Evolutionary conservation across 2,888 invertebrate species (phyloP).

Genomic region (Ophion ventricosus): DNA sequence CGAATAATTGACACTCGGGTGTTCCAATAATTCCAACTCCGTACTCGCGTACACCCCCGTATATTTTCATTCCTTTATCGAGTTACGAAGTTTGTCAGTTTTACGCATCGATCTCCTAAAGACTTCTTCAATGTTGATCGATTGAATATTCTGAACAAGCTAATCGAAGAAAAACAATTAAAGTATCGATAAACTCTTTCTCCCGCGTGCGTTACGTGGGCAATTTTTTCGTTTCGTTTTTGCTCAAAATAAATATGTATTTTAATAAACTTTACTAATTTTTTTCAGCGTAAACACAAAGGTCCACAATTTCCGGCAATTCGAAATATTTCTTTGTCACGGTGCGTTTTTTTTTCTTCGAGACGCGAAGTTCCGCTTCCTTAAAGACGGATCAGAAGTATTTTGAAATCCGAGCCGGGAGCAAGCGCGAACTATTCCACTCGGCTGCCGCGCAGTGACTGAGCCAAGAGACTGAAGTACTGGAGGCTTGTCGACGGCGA

Average conservation of each 20-base stretch:
- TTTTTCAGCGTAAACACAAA: not conserved
- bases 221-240: not conserved
- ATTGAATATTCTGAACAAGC: not conserved
- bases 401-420: conserved; percentile 29
- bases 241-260: not conserved
- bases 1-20: conserved; percentile 7
- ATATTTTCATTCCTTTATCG: not conserved
- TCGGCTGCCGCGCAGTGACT: conserved; percentile 79
- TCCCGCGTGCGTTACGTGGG: not conserved
- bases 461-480: conserved; percentile 67
- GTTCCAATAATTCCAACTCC: conserved; percentile 6
- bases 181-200: not conserved
- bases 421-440: conserved; percentile 73
- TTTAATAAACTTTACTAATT: not conserved
- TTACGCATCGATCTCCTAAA: conserved; percentile 3
- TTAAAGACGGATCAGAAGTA: not conserved
- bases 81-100: not conserved
- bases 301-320: not conserved
- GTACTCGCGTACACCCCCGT: not conserved
- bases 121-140: not conserved
- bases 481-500: conserved; percentile 30
- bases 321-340: not conserved
- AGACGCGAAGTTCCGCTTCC: not conserved
- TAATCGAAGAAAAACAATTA: not conserved
- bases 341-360: not conserved